Percentiles rank a stretch among this genome's conserved stretches.
Conservation (phyloP, 2,113 vertebrate genomes). For the Ceyx cyanopectus region DNA sequence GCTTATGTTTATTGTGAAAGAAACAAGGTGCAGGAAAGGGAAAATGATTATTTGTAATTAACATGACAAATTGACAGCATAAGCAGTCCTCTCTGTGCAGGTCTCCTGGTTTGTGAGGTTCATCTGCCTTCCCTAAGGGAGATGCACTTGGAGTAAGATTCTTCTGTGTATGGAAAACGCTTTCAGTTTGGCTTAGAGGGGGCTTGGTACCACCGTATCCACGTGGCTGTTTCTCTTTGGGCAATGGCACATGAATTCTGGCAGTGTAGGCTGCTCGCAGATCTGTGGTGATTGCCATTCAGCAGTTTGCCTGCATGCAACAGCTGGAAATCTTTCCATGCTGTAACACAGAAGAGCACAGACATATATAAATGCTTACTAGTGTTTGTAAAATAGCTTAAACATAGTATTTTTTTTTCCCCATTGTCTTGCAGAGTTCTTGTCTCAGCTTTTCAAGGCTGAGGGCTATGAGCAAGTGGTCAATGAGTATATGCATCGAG, state of each 20-base stretch:
- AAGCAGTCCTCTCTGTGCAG: background rate
- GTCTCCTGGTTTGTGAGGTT: background rate
- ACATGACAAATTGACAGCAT: background rate
- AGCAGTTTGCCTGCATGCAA: background rate
- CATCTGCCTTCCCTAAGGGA: background rate
- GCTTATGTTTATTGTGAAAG: background rate
- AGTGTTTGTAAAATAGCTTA: conserved; percentile 29
- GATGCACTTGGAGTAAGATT: background rate
- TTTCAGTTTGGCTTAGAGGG: background rate
- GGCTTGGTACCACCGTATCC: background rate
- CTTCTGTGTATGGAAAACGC: background rate
- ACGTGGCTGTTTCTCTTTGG: background rate
- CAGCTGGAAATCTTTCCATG: conserved; percentile 14
- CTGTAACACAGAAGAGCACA: background rate
- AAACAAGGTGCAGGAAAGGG: background rate
- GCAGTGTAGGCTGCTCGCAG: background rate
- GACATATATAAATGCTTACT: background rate
- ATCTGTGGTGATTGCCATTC: background rate
- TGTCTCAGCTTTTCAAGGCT: conserved; percentile 84
- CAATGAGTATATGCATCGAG: conserved; percentile 91
- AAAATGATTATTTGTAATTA: background rate
- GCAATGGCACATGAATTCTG: background rate
- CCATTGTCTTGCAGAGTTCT: conserved; percentile 80
- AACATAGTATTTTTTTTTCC: background rate
- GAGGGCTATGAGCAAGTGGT: conserved; percentile 79